Conservation (phyloP, 2,797 vertebrate species). For the Mus caroli region DNA sequence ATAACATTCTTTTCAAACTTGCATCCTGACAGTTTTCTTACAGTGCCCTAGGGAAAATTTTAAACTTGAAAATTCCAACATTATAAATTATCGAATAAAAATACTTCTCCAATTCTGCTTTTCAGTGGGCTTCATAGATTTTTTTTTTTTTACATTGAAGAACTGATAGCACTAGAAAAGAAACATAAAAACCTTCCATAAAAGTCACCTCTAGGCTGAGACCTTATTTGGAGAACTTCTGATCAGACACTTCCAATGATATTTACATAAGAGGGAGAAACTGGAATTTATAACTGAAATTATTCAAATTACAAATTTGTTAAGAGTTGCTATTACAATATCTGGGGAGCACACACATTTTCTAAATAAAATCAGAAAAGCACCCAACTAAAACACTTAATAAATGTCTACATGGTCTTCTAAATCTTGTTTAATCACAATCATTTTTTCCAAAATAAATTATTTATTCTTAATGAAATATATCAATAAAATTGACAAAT, state of each 20-base stretch:
- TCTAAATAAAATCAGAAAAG: slow-evolving; percentile 69
- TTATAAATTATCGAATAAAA: slow-evolving; percentile 80
- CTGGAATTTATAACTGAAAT: slow-evolving; percentile 74
- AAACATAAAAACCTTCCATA: slow-evolving; percentile 58
- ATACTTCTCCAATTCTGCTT: slow-evolving; percentile 75
- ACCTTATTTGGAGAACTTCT: slow-evolving; percentile 80
- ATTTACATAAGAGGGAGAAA: slow-evolving; percentile 75
- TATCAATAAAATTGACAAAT: background rate
- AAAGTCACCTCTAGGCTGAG: slow-evolving; percentile 75
- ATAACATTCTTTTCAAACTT: slow-evolving; percentile 84
- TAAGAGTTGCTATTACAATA: slow-evolving; percentile 70
- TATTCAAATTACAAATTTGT: slow-evolving; percentile 75
- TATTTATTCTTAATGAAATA: slow-evolving; percentile 54
- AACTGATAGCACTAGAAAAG: slow-evolving; percentile 64
- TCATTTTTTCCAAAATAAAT: background rate
- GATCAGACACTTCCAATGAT: slow-evolving; percentile 68
- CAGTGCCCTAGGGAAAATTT: slow-evolving; percentile 81
- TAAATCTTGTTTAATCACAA: background rate
- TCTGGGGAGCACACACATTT: slow-evolving; percentile 66
- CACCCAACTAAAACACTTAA: slow-evolving; percentile 38
- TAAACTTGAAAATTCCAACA: slow-evolving; percentile 81
- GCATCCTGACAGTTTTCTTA: slow-evolving; percentile 83
- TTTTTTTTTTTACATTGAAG: slow-evolving; percentile 63
- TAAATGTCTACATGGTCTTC: slow-evolving; percentile 26
- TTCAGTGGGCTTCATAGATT: slow-evolving; percentile 64